These are phyloP conservation scores for roundworm (Caenorhabditis elegans) DNA, from an alignment of 1,140 invertebrate genomes.

Conservation along the genomic window DNA sequence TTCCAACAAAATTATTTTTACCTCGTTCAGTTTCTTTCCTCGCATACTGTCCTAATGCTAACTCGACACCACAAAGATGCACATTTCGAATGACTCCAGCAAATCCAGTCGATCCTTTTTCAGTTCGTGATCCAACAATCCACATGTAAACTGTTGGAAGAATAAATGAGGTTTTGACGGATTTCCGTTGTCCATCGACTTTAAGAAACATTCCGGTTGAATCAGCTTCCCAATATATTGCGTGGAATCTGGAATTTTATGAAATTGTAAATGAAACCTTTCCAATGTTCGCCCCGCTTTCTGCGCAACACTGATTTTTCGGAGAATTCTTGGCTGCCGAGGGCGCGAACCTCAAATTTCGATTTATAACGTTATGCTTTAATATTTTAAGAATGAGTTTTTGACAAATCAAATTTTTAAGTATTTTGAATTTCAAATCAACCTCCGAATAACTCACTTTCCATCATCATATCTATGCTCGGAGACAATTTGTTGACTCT, in stretches of 20 bases:
- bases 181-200: constrained; percentile 53
- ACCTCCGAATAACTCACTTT: not conserved
- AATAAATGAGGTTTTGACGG: constrained; percentile 47
- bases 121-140: constrained; percentile 58
- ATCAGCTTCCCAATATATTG: constrained; percentile 62
- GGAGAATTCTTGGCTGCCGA: no score
- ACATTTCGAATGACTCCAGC: constrained; percentile 61
- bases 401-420: constrained; percentile 22
- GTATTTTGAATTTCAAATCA: constrained; percentile 54
- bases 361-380: no score
- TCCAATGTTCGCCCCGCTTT: no score
- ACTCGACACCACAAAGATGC: constrained; percentile 55
- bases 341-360: no score
- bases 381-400: no score
- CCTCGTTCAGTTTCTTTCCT: constrained; percentile 36
- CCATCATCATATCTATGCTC: constrained; percentile 25
- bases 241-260: constrained; percentile 54
- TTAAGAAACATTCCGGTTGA: constrained; percentile 51
- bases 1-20: not conserved
- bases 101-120: constrained; percentile 54
- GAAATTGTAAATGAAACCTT: no score
- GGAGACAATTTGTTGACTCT: constrained; percentile 54
- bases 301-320: no score
- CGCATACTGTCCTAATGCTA: constrained; percentile 50
- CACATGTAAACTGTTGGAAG: constrained; percentile 56